Percentiles rank a stretch among this genome's conserved stretches.
Evolutionary conservation across 2,797 vertebrate species (phyloP).

Genomic region (Lemur catta): DNA sequence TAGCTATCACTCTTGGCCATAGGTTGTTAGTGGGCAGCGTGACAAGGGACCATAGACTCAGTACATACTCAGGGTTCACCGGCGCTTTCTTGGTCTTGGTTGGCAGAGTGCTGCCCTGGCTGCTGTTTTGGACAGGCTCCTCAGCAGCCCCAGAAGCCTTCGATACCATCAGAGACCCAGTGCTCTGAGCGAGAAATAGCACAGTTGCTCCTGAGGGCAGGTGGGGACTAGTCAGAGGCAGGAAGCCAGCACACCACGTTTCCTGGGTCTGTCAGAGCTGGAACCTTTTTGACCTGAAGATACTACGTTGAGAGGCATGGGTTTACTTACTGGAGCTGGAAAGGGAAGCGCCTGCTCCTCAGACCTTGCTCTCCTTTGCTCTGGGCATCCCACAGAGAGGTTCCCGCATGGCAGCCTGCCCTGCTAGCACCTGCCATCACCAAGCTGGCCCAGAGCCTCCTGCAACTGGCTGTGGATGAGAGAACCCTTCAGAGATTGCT

Average conservation of each 20-base stretch:
- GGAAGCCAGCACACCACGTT: neutral
- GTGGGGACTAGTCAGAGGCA: neutral
- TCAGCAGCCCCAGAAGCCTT: neutral
- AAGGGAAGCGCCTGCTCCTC: neutral
- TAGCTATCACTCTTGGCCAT: neutral
- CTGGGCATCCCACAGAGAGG: neutral
- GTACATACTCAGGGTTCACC: neutral
- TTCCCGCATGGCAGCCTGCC: neutral
- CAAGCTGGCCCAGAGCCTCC: neutral
- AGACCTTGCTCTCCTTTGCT: neutral
- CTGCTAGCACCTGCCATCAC: accelerated
- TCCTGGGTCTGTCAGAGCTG: neutral
- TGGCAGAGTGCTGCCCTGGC: neutral
- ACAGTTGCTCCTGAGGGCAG: neutral
- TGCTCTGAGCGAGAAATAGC: neutral
- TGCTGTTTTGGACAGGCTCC: neutral
- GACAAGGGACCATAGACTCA: neutral
- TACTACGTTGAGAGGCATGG: neutral
- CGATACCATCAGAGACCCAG: neutral
- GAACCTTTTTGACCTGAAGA: neutral
- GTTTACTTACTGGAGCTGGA: neutral
- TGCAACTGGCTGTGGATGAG: neutral
- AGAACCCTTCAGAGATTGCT: neutral
- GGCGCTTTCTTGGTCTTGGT: neutral
- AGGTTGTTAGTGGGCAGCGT: neutral